These are phyloP conservation scores for Hirundo rustica DNA, from an alignment of 2,797 vertebrate species.

Conservation along the genomic window DNA sequence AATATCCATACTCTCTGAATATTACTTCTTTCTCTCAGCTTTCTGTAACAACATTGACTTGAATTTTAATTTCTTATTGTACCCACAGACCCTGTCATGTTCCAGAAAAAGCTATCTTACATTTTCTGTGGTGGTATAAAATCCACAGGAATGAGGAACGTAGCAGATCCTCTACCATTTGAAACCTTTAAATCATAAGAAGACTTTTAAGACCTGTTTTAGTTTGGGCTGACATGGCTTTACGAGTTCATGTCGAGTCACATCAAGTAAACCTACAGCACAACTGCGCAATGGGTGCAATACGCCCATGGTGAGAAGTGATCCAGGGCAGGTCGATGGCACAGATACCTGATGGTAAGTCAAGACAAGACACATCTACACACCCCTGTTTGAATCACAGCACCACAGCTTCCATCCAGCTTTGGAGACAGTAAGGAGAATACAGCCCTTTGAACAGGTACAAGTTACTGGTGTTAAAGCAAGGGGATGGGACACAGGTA, in stretches of 20 bases:
- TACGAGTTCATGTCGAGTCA: not conserved
- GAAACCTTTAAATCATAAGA: not conserved
- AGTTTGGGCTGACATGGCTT: not conserved
- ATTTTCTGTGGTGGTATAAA: not conserved
- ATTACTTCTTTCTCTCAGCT: not conserved
- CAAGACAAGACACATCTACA: not conserved
- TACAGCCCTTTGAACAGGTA: not conserved
- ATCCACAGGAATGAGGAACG: not conserved
- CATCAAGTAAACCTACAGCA: not conserved
- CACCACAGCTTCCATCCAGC: not conserved
- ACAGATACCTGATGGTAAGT: not conserved
- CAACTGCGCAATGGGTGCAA: fast-evolving
- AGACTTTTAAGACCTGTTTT: not conserved
- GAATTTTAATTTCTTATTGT: not conserved
- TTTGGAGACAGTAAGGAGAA: not conserved
- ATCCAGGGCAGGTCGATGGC: not conserved
- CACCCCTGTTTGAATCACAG: not conserved
- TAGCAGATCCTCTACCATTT: not conserved
- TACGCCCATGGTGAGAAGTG: not conserved
- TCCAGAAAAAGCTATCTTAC: not conserved
- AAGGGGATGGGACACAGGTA: not conserved
- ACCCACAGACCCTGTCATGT: not conserved
- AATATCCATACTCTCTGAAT: not conserved
- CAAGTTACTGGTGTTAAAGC: not conserved
- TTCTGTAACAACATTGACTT: not conserved